Percentiles rank a stretch among this genome's conserved stretches.
Evolutionary conservation across 2,113 vertebrate species (phyloP).

Genomic region (Helogale parvula): DNA sequence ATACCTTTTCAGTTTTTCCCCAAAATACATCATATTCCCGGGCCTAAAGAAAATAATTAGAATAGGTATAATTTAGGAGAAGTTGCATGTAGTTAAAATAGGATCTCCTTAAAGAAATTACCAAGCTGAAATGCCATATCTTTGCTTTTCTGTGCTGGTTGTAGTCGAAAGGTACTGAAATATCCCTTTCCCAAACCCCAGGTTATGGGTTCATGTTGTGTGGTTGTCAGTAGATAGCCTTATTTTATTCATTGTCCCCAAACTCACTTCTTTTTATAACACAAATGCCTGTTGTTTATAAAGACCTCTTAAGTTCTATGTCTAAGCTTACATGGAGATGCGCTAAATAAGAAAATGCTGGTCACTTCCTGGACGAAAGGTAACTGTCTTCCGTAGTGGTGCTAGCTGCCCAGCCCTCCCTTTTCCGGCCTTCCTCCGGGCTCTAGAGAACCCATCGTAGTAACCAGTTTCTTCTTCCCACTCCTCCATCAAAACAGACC

Average conservation of each 20-base stretch:
- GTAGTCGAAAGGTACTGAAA: not conserved
- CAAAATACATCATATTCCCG: not conserved
- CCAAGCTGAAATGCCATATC: not conserved
- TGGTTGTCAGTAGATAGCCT: not conserved
- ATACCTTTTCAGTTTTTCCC: not conserved
- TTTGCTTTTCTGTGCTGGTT: not conserved
- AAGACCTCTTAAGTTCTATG: slow-evolving; percentile 43
- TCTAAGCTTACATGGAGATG: not conserved
- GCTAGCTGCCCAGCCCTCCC: not conserved
- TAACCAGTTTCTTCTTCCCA: not conserved
- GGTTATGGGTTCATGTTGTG: not conserved
- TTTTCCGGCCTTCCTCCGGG: not conserved
- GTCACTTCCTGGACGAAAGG: slow-evolving; percentile 20
- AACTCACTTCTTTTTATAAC: not conserved
- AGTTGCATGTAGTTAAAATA: not conserved
- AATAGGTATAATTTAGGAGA: not conserved
- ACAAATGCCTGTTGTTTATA: slow-evolving; percentile 4
- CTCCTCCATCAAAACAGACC: not conserved
- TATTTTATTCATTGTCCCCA: not conserved
- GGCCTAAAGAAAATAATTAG: not conserved
- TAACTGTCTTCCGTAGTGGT: not conserved
- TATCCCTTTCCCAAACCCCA: not conserved
- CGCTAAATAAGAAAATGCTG: not conserved
- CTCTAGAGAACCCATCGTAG: not conserved
- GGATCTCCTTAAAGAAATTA: not conserved